Evolutionary conservation across 2,797 vertebrate species (phyloP).

Genomic region (Xenops minutus): DNA sequence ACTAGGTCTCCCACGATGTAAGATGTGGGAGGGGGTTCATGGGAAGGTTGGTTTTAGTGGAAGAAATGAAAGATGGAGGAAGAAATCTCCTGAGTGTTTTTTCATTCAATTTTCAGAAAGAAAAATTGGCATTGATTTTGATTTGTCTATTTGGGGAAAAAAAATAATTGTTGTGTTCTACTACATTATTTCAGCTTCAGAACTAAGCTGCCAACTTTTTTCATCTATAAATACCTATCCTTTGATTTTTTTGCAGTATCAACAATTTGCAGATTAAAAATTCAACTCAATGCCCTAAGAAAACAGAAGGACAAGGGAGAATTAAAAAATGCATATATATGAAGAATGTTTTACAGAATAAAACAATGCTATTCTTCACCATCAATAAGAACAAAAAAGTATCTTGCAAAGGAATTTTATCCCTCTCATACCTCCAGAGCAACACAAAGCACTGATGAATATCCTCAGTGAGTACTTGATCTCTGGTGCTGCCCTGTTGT

Average conservation of each 20-base stretch:
- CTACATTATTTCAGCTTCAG: background rate
- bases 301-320: background rate
- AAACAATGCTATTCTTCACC: background rate
- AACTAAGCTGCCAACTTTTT: background rate
- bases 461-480: background rate
- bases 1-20: background rate
- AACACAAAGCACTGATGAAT: background rate
- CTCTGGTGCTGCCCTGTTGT: background rate
- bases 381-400: background rate
- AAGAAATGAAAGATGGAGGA: background rate
- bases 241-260: background rate
- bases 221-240: background rate
- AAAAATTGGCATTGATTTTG: background rate
- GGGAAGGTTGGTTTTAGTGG: background rate
- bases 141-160: background rate
- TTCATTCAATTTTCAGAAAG: background rate
- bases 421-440: background rate
- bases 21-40: background rate
- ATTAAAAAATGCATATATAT: background rate
- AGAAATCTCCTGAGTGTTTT: background rate
- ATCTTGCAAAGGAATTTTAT: background rate
- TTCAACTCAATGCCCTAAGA: background rate
- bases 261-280: background rate
- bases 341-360: background rate
- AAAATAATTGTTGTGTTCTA: background rate